A percentile compares a stretch with the other conserved stretches of the same genome.
Evolutionary conservation across 2,888 invertebrate genomes (phyloP).

Genomic region (Apodemia hepburni): DNA sequence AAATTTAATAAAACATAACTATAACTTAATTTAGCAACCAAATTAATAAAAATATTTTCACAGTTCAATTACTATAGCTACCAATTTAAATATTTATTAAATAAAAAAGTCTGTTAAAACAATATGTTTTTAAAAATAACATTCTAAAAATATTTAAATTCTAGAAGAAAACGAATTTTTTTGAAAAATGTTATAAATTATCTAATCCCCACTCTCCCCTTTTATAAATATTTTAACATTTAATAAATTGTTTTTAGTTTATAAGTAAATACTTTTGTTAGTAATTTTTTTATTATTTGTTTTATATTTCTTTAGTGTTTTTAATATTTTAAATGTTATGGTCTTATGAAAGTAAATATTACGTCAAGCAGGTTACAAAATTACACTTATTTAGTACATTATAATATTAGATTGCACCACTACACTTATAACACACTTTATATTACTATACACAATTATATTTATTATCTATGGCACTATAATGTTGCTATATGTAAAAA

Average conservation of each 20-base stretch:
- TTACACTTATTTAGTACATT: slow-evolving; percentile 6
- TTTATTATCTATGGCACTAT: slow-evolving; percentile 1
- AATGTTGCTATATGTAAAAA: slow-evolving; percentile 1
- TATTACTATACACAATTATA: slow-evolving; percentile 9
- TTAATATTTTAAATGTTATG: not conserved
- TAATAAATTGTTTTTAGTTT: not conserved
- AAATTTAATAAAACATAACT: not conserved
- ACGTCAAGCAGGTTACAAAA: slow-evolving; percentile 1
- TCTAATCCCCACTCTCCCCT: not conserved
- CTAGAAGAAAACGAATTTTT: no score
- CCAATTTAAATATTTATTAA: no score
- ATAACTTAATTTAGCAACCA: not conserved
- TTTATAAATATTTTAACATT: not conserved
- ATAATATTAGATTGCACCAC: slow-evolving; percentile 7
- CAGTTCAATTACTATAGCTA: no score
- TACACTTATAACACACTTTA: slow-evolving; percentile 12
- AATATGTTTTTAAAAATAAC: no score
- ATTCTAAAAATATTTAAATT: no score
- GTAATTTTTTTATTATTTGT: not conserved
- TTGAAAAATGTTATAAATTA: no score
- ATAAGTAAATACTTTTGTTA: slow-evolving; percentile 2
- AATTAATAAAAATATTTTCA: no score
- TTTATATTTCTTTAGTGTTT: not conserved
- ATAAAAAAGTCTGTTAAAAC: no score
- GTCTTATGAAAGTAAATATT: slow-evolving; percentile 7